Base-by-base conservation (phyloP, 35 echinoderm and acorn worm genomes). In the Acanthaster planci region DNA sequence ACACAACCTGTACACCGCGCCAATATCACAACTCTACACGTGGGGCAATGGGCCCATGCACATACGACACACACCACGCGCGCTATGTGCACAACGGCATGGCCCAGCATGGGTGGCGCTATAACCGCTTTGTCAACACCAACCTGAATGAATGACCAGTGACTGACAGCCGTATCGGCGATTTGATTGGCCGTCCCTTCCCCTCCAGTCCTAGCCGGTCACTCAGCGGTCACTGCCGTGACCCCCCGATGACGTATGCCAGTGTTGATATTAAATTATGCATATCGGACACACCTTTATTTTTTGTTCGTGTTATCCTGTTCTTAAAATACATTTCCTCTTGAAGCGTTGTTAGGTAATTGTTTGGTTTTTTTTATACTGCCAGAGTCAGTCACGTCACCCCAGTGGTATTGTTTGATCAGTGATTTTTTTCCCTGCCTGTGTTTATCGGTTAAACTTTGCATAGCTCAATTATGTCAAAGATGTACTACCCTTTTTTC, bases 81-180 rank as follows among this genome's bases (percentile, higher is more conserved):
- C n/a, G n/a, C n/a, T n/a, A n/a, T n/a, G n/a, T 7, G 56, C 56
- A 59, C 56, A 59, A 34, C 26, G 34, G 34, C 34, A 19, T 72
- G 27, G 56, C 56, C 34, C 22, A 72, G 30, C 64, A 29, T 72
- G 64, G 64, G 64, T 72, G 64, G 64, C 64, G 64, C 64, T 72
- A n/a, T 72, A 21, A 72, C 64, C 64, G 34, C 64, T 60, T 31
- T 29, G 81, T 83, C 53, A 83, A 83, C 81, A 83, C 19, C 29
- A 83, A 58, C 8, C 27, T 17, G 54, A 47, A 47, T 38, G 51
- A 53, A 57, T 83, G 53, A 35, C 30, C 18, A 59, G 56, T 59
- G 81, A 83, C 59, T 83, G 81, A 59, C 81, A 83, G 52, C 38
- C 34, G 52, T 21, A 18, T 59, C 51, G 37, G 81, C 38, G 19